These are phyloP conservation scores for Zophobas atratus DNA, from an alignment of 1,140 invertebrate species.

Conservation along the genomic window DNA sequence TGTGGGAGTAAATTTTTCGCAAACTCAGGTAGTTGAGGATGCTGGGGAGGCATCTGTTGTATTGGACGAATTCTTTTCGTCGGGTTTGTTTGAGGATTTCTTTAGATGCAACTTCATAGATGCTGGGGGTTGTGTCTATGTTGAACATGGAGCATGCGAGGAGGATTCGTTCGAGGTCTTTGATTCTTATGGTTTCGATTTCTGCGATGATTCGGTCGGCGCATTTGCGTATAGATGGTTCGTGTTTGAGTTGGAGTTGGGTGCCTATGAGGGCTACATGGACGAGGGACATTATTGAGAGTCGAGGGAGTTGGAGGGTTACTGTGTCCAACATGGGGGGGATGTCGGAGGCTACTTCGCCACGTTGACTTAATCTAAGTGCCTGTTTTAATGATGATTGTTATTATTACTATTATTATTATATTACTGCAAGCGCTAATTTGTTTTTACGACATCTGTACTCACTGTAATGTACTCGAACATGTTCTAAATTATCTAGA, in stretches of 20 bases:
- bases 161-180: slow-evolving; percentile 76
- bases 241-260: slow-evolving; percentile 65
- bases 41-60: slow-evolving; percentile 67
- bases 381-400: slow-evolving; percentile 50
- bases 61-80: slow-evolving; percentile 68
- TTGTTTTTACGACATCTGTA: no score
- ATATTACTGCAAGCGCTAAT: no score
- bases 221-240: slow-evolving; percentile 28
- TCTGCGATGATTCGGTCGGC: slow-evolving; percentile 57
- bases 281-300: slow-evolving; percentile 68
- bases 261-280: slow-evolving; percentile 73
- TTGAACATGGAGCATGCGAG: slow-evolving; percentile 71
- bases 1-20: slow-evolving; percentile 68
- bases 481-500: no score
- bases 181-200: slow-evolving; percentile 69
- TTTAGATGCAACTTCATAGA: slow-evolving; percentile 68
- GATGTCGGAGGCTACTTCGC: slow-evolving; percentile 45
- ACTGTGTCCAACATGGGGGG: slow-evolving; percentile 54
- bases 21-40: slow-evolving; percentile 70
- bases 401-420: not conserved
- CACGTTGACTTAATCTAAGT: slow-evolving; percentile 52
- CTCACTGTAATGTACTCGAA: no score
- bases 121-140: slow-evolving; percentile 64
- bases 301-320: slow-evolving; percentile 65
- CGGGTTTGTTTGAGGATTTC: slow-evolving; percentile 69